These are phyloP conservation scores for Auanema sp. DNA, from an alignment of 2,888 invertebrate species.

Conservation along the genomic window DNA sequence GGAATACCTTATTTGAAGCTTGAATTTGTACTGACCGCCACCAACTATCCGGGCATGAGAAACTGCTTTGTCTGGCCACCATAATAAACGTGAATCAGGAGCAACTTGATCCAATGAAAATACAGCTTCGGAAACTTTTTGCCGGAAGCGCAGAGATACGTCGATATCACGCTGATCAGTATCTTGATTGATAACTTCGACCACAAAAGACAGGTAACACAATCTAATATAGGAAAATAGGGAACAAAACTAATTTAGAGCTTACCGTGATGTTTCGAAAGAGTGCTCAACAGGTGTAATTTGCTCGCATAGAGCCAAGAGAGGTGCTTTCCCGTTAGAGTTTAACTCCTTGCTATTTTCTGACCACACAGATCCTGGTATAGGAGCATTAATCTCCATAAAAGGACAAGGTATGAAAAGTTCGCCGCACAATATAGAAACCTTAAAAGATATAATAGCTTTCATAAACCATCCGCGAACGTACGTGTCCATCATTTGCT, in stretches of 20 bases:
- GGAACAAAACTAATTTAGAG: too few relatives aligned
- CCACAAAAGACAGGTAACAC: too few relatives aligned
- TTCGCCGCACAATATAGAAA: slow-evolving; percentile 10
- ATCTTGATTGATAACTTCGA: too few relatives aligned
- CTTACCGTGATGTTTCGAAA: background rate
- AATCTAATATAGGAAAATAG: too few relatives aligned
- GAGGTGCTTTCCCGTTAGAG: too few relatives aligned
- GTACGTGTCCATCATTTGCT: slow-evolving; percentile 42
- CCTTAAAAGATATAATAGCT: background rate
- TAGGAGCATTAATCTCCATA: background rate
- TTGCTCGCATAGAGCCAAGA: slow-evolving; percentile 1
- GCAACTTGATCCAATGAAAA: slow-evolving; percentile 16
- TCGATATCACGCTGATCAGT: too few relatives aligned
- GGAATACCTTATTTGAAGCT: slow-evolving; percentile 12
- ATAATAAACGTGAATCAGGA: slow-evolving; percentile 17
- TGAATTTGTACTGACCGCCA: slow-evolving; percentile 12
- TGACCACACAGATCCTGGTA: slow-evolving; percentile 4
- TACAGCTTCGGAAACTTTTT: slow-evolving; percentile 11
- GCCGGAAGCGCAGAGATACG: too few relatives aligned
- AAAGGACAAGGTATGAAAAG: slow-evolving; percentile 18
- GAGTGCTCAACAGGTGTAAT: slow-evolving; percentile 8
- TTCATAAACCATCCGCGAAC: slow-evolving; percentile 12
- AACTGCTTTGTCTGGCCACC: slow-evolving; percentile 18
- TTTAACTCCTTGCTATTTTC: background rate
- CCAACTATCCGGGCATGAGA: background rate